phyloP scores from a whole-genome alignment of 2,113 vertebrate species.

The Rhinogobius similis region DNA sequence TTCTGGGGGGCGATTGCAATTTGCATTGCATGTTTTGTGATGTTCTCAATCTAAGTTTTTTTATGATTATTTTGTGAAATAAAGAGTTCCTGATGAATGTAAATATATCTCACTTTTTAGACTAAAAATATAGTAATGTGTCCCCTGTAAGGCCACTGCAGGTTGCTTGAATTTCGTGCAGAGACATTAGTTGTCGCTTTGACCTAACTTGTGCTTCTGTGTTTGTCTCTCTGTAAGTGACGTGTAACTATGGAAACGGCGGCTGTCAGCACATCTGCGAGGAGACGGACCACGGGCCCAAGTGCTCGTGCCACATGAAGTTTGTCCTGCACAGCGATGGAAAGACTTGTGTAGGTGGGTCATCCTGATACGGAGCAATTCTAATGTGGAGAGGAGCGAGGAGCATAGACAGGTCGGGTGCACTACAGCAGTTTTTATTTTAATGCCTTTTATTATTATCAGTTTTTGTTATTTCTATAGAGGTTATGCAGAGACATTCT shows the following conservation, averaged over 20 bases:
- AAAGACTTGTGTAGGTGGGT: conserved; percentile 98
- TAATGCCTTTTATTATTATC: no score
- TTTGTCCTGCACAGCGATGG: conserved; percentile 92
- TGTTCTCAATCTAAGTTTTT: no score
- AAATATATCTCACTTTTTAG: no score
- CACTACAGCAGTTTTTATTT: neutral
- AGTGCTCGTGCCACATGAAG: conserved; percentile 95
- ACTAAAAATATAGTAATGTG: no score
- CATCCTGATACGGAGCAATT: conserved; percentile 25
- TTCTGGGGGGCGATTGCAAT: no score
- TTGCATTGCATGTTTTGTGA: no score
- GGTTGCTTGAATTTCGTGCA: neutral
- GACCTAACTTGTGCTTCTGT: neutral
- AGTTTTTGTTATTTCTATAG: neutral
- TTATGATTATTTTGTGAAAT: no score
- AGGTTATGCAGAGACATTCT: no score
- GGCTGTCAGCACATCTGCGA: conserved; percentile 98
- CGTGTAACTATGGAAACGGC: conserved; percentile 97
- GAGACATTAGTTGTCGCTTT: neutral
- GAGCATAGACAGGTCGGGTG: neutral
- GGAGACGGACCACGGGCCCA: conserved; percentile 92
- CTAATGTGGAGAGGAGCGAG: conserved; percentile 10
- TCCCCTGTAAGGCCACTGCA: neutral
- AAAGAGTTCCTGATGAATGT: no score
- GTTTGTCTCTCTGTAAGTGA: conserved; percentile 80